Conservation (phyloP, 2,113 vertebrate genomes). For the Peucedramus taeniatus region DNA sequence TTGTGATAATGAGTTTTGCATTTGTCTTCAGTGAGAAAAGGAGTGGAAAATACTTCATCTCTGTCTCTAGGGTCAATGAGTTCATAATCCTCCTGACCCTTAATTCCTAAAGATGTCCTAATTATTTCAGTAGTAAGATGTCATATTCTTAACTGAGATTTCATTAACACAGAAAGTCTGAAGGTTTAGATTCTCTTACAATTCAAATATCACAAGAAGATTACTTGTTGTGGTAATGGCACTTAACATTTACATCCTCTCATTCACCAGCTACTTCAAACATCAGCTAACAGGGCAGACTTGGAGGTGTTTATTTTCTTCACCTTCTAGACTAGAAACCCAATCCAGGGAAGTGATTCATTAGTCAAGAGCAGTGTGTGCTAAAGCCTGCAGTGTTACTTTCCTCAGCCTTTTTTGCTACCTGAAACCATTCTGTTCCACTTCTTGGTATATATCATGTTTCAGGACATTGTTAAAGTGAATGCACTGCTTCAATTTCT, state of each 20-base stretch:
- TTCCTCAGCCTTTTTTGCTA: background rate
- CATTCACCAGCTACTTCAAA: background rate
- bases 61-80: background rate
- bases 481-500: background rate
- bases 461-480: background rate
- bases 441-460: background rate
- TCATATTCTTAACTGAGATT: background rate
- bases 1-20: background rate
- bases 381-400: background rate
- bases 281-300: background rate
- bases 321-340: background rate
- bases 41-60: background rate
- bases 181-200: background rate
- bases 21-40: background rate
- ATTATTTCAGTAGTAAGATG: background rate
- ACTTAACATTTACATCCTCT: background rate
- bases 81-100: background rate
- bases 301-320: background rate
- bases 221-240: background rate
- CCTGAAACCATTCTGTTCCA: background rate
- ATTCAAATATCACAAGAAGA: background rate
- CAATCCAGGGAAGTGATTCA: background rate
- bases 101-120: background rate
- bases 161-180: background rate
- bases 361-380: background rate